Evolutionary conservation across 2,113 vertebrate species (phyloP).

Genomic region (Gadus chalcogrammus): DNA sequence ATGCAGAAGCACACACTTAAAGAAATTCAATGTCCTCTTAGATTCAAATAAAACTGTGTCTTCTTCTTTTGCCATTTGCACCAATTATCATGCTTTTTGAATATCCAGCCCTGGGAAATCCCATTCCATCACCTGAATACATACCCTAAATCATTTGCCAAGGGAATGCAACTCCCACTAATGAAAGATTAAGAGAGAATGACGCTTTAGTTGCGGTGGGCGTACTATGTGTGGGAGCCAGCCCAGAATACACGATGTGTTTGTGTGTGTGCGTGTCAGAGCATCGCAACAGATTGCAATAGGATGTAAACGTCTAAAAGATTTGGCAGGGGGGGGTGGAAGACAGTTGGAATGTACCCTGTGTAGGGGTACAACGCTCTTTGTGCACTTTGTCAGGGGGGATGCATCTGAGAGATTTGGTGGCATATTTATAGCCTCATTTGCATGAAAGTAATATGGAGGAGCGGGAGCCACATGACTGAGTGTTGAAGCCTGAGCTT

Average conservation of each 20-base stretch:
- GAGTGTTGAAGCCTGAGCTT: constrained; percentile 31
- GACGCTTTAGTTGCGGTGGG: background rate
- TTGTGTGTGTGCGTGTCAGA: background rate
- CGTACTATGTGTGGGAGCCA: background rate
- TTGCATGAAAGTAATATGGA: constrained; percentile 52
- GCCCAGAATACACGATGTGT: background rate
- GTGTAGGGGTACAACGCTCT: constrained; percentile 3
- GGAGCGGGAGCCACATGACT: constrained; percentile 37
- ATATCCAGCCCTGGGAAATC: too few relatives aligned
- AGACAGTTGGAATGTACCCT: constrained; percentile 3
- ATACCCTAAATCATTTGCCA: constrained; percentile 25
- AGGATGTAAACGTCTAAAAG: background rate
- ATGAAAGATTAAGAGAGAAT: background rate
- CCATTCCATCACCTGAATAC: background rate
- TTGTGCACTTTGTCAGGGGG: constrained; percentile 15
- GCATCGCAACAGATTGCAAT: background rate
- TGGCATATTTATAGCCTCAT: constrained; percentile 36
- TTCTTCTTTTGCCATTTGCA: too few relatives aligned
- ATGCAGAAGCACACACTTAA: too few relatives aligned
- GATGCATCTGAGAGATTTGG: constrained; percentile 34
- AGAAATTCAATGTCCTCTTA: too few relatives aligned
- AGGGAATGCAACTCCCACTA: too few relatives aligned
- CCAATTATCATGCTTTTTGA: too few relatives aligned
- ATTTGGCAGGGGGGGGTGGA: background rate
- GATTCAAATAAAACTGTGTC: too few relatives aligned